Base-by-base conservation (phyloP, 64 coral and sea anemone species). In the Montipora cactus region DNA sequence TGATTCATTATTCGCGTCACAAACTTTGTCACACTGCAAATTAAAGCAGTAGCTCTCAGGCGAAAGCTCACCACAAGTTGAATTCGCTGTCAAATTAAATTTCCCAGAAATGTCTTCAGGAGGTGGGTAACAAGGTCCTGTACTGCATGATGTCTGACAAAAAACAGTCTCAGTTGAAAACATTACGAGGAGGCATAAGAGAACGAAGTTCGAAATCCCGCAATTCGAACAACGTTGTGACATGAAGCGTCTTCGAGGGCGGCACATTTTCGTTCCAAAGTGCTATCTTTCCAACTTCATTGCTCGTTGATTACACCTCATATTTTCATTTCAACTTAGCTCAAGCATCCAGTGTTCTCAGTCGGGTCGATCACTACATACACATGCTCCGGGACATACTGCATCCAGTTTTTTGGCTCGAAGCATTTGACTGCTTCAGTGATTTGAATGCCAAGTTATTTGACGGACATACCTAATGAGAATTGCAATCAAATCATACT, bases 51-150 rank as follows among this genome's bases (percentile, higher is more conserved):
- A 93, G 9, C 3, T 4, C 58, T 93, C 84, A 6, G 2, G 53
- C 55, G 72, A 8, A 49, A 15, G 18, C 13, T 87, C 47, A 0
- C 92, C 92, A 13, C 92, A 93, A 67, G 92, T 93, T 59, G 92
- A 93, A 61, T 88, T 93, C 84, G 84, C 77, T 55, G 80, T 87
- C 12, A 88, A 84, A 44, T 69, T 75, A 64, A 88, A 93, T 58
- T 80, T 20, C 5, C 76, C 48, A 7, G 83, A 21, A 80, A 93
- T 93, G 46, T 93, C 83, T 14, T 19, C 0, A n/a, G 82, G 59
- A 2, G 61, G 16, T 16, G 92, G 92, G 59, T 79, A 93, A 20
- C 92, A 93, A 72, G 82, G 83, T 88, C 92, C 92, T 70, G 0
- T 37, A 76, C 22, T 87, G 25, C 91, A 93, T 47, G 61, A 0